Base-by-base conservation (phyloP, 2,797 vertebrate genomes). In the Galaxias olidus region DNA sequence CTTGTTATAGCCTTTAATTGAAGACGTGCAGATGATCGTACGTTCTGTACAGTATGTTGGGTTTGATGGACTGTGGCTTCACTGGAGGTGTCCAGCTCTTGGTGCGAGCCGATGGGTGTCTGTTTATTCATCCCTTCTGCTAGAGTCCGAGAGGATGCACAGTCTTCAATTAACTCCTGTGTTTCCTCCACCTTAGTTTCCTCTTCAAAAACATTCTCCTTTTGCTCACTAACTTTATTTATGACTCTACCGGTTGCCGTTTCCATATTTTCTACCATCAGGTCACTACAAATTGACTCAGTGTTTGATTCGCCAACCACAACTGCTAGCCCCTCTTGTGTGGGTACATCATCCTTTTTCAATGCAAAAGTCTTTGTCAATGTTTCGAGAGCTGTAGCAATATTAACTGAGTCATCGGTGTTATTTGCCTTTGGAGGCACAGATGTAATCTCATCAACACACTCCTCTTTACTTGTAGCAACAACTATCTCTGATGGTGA, bases 351-450 rank as follows among this genome's bases (percentile, higher is more conserved):
- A 49, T 85, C 76, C 53, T 86, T 84, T 44, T 64, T 79, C n/a
- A 84, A 43, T 0, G 81, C 83, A 58, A 89, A 87, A 0, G 87
- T 81, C 73, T 85, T 87, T 0, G 80, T 81, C 59, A 87, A 63
- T 45, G 83, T 88, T 61, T 88, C 80, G 66, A 90, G 61, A 56
- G 85, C 86, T 77, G 84, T 73, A 0, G 69, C 74, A 0, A 86
- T 77, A 6, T 70, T 71, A 10, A 63, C 75, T 9, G 73, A 47
- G 47, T 87, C 82, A 9, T 52, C 69, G 0, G 50, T 42, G 8
- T 81, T 73, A 13, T 80, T 84, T 4, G 30, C 9, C 42, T 54
- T 73, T 0, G 42, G 13, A 47, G 54, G 11, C 13, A 9, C 0
- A 0, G 66, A 17, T 63, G 81, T 87, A 63, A 79, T 14, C 47